phyloP scores from a whole-genome alignment of 2,113 vertebrate species.

The Corydoras sp. region DNA sequence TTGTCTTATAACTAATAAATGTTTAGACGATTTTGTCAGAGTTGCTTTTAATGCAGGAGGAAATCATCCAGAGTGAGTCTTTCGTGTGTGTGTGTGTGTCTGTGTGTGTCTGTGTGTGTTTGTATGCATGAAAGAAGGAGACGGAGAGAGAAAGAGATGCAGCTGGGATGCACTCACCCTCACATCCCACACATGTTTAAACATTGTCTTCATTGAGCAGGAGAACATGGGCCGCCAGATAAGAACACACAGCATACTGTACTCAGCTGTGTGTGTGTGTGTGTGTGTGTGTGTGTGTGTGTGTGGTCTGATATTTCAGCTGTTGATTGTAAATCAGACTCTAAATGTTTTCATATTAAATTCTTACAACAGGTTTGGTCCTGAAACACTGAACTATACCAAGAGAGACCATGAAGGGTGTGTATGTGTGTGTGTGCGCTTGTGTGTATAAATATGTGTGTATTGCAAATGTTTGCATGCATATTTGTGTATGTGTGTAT shows the following conservation, averaged over 20 bases:
- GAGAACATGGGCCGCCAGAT: neutral
- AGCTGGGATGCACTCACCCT: neutral
- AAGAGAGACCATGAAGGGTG: neutral
- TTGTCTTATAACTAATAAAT: neutral
- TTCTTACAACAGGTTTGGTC: neutral
- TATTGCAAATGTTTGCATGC: neutral
- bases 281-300: neutral
- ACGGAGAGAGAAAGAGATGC: neutral
- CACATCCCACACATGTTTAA: neutral
- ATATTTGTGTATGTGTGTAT: neutral
- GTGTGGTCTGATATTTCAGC: neutral
- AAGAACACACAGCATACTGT: neutral
- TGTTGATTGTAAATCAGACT: neutral
- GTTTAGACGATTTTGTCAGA: neutral
- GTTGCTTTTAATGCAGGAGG: neutral
- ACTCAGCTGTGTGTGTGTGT: neutral
- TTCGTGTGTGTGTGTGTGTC: constrained; percentile 2
- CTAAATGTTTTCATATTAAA: neutral
- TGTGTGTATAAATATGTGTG: neutral
- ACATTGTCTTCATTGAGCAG: neutral
- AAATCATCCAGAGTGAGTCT: neutral
- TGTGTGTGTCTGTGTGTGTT: neutral
- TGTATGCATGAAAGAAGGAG: neutral
- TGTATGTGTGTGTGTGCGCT: neutral
- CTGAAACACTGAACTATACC: neutral